A percentile compares a stretch with the other conserved stretches of the same genome.
Conservation (phyloP, 2,888 invertebrate genomes). For the Melinopterus prodromus region DNA sequence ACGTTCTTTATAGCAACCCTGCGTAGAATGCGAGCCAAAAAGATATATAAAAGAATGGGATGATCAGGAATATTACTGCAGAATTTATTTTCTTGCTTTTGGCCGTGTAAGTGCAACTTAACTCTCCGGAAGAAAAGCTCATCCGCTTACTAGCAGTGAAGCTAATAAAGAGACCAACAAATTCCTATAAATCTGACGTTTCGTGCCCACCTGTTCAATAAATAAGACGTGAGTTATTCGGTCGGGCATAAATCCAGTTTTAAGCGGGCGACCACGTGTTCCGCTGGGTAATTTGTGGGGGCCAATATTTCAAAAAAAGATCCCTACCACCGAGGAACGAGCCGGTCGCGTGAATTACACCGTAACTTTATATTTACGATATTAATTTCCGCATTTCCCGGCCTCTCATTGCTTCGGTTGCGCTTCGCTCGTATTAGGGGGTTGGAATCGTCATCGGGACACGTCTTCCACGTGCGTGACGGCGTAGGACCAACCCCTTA, state of each 20-base stretch:
- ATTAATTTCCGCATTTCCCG: conserved; percentile 58
- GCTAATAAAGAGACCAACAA: conserved; percentile 26
- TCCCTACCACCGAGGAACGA: conserved; percentile 35
- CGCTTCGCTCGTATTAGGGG: background rate
- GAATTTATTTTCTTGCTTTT: too few species aligned
- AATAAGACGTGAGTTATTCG: conserved; percentile 57
- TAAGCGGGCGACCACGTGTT: conserved; percentile 55
- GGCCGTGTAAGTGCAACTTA: too few species aligned
- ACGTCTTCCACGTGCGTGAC: background rate
- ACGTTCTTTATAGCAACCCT: too few species aligned
- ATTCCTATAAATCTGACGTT: conserved; percentile 42
- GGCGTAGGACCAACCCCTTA: background rate
- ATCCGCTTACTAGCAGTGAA: background rate
- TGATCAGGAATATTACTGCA: too few species aligned
- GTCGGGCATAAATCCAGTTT: conserved; percentile 55
- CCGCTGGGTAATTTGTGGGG: conserved; percentile 59
- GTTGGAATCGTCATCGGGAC: background rate
- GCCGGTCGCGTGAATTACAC: conserved; percentile 58
- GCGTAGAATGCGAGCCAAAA: too few species aligned
- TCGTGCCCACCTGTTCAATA: conserved; percentile 55
- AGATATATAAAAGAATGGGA: too few species aligned
- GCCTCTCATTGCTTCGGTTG: background rate
- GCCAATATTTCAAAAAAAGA: conserved; percentile 61
- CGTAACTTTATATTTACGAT: conserved; percentile 62
- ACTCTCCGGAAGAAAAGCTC: too few species aligned